A percentile compares a stretch with the other conserved stretches of the same genome.
These are phyloP conservation scores for Leuciscus waleckii DNA, from an alignment of 2,797 vertebrate species.

Conservation along the genomic window DNA sequence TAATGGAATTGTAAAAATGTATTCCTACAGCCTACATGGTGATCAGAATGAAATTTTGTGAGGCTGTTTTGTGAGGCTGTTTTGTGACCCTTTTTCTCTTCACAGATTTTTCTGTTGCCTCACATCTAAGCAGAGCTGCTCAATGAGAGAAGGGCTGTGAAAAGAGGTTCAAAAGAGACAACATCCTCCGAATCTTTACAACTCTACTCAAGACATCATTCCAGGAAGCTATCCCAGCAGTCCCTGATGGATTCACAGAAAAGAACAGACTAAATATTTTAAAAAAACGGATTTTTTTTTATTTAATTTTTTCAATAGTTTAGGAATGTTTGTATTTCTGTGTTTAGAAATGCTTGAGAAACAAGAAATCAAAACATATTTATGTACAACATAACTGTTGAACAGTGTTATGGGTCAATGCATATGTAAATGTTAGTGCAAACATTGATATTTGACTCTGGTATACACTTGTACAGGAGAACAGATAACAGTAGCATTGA, in stretches of 20 bases:
- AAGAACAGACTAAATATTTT: not conserved
- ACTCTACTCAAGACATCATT: slow-evolving; percentile 3
- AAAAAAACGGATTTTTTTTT: too few species aligned
- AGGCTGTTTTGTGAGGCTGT: too few species aligned
- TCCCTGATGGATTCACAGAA: not conserved
- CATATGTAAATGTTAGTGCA: slow-evolving; percentile 2
- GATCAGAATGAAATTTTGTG: not conserved
- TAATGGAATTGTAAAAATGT: slow-evolving; percentile 5
- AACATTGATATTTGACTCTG: slow-evolving; percentile 1
- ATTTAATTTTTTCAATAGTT: not conserved
- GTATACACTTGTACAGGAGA: not conserved
- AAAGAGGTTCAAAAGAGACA: not conserved
- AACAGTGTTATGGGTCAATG: not conserved
- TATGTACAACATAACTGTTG: slow-evolving; percentile 6
- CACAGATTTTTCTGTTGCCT: not conserved
- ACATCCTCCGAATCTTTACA: slow-evolving; percentile 17
- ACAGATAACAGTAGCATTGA: not conserved
- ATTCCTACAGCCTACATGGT: not conserved
- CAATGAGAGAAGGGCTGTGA: not conserved
- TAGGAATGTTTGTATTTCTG: not conserved
- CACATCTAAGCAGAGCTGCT: not conserved
- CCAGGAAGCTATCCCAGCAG: not conserved
- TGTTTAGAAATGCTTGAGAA: slow-evolving; percentile 16
- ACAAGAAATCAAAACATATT: slow-evolving; percentile 7
- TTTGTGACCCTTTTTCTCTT: not conserved